Conservation (phyloP, 2,888 invertebrate genomes). For the Latrodectus elegans region DNA sequence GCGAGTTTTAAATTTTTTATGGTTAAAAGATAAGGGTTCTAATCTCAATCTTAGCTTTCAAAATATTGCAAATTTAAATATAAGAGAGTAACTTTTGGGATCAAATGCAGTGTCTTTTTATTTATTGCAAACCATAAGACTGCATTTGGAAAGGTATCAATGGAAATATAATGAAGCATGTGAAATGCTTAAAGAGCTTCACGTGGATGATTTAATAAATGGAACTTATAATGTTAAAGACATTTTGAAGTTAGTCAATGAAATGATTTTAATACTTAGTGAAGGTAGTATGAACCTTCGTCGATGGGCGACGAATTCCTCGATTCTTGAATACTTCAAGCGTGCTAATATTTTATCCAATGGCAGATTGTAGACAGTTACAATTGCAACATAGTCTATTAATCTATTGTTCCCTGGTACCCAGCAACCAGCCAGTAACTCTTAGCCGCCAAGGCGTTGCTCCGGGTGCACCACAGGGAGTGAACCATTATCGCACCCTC, state of each 20-base stretch:
- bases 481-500: too few relatives aligned
- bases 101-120: slow-evolving; percentile 20
- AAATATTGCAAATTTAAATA: background rate
- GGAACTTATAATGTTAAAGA: background rate
- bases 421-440: slow-evolving; percentile 7
- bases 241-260: background rate
- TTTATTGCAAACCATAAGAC: slow-evolving; percentile 4
- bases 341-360: too few relatives aligned
- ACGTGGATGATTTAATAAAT: slow-evolving; percentile 18
- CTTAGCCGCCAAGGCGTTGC: too few relatives aligned
- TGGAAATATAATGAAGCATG: too few relatives aligned
- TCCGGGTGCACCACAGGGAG: too few relatives aligned
- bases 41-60: slow-evolving; percentile 12
- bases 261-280: background rate
- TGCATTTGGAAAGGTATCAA: background rate
- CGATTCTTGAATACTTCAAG: slow-evolving; percentile 1
- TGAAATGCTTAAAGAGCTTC: background rate
- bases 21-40: slow-evolving; percentile 1
- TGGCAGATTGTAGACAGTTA: too few relatives aligned
- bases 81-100: background rate
- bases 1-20: slow-evolving; percentile 36
- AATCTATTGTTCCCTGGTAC: too few relatives aligned
- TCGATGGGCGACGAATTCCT: too few relatives aligned
- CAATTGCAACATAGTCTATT: too few relatives aligned
- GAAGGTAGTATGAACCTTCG: too few relatives aligned